Conservation (phyloP, 2,797 vertebrate genomes). For the Molossus alvarezi region DNA sequence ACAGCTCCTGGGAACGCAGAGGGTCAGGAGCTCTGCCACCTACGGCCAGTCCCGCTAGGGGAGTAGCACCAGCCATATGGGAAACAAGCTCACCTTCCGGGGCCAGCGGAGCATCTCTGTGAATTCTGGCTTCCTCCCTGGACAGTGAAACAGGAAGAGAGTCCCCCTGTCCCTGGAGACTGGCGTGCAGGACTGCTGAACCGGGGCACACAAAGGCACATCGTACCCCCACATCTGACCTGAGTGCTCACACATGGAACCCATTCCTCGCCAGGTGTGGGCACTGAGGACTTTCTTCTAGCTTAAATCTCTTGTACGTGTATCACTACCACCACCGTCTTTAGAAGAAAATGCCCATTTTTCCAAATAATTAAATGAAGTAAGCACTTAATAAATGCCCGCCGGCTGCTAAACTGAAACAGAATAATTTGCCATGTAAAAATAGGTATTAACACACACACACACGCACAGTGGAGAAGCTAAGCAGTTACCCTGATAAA, state of each 20-base stretch:
- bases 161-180: neutral
- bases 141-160: neutral
- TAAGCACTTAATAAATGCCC: neutral
- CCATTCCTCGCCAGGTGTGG: neutral
- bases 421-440: neutral
- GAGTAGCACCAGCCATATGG: neutral
- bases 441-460: neutral
- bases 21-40: neutral
- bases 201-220: neutral
- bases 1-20: neutral
- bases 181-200: neutral
- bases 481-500: neutral
- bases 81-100: neutral
- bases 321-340: neutral
- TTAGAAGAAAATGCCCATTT: neutral
- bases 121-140: neutral
- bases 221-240: neutral
- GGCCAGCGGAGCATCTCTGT: neutral
- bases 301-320: neutral
- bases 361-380: constrained; percentile 35
- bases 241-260: neutral
- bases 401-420: neutral
- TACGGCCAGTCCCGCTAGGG: neutral
- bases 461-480: neutral
- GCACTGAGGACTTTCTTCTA: neutral